Evolutionary conservation across 2,888 invertebrate species (phyloP).

Genomic region (Caenorhabditis afra): DNA sequence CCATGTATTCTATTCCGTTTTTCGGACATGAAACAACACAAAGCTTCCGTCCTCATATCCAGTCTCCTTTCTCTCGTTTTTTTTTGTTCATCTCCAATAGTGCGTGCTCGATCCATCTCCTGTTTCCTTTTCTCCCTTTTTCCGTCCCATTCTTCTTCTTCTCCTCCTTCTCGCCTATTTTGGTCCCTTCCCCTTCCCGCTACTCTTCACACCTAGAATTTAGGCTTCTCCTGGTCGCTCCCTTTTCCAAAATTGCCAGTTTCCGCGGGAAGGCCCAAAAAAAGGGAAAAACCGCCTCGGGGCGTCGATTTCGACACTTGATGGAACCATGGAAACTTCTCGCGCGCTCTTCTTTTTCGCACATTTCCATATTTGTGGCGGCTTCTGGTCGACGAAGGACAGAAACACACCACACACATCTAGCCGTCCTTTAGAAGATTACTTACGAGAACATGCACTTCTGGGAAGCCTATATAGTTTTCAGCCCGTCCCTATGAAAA

Average conservation of each 20-base stretch:
- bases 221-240: conserved; percentile 20
- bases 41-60: conserved; percentile 11
- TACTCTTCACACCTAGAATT: conserved; percentile 48
- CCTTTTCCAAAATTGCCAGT: conserved; percentile 29
- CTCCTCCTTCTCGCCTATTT: neutral
- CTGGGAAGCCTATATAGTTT: too few relatives aligned
- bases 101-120: conserved; percentile 51
- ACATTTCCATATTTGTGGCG: conserved; percentile 11
- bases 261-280: conserved; percentile 12
- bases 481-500: neutral
- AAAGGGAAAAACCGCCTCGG: conserved; percentile 1
- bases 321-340: conserved; percentile 5
- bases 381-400: neutral
- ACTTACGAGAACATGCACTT: too few relatives aligned
- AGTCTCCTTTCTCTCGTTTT: neutral
- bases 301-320: conserved; percentile 27
- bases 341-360: neutral
- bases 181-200: neutral
- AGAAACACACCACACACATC: too few relatives aligned
- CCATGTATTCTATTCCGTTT: conserved; percentile 4
- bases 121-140: conserved; percentile 30
- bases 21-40: conserved; percentile 19
- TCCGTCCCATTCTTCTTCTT: conserved; percentile 1
- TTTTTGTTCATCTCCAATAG: conserved; percentile 49
- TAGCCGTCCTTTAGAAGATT: too few relatives aligned